phyloP scores from a whole-genome alignment of 92 coral and sea anemone species.

The Galaxea fascicularis region DNA sequence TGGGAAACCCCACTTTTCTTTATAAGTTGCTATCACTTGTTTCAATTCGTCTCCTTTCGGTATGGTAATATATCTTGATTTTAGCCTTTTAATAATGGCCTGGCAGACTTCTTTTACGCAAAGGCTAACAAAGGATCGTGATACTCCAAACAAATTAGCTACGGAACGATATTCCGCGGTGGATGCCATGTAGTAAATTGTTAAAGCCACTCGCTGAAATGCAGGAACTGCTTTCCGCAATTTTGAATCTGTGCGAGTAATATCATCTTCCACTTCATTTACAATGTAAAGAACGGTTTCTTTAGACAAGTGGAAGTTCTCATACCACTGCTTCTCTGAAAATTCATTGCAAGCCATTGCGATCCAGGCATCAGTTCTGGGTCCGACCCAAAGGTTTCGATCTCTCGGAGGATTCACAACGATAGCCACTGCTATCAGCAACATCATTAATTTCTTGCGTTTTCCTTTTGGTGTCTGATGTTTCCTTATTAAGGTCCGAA shows the following conservation, averaged over 20 bases:
- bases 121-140: slow-evolving; percentile 1
- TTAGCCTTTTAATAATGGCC: background rate
- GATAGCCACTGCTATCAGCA: background rate
- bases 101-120: background rate
- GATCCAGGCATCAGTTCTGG: background rate
- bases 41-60: slow-evolving; percentile 17
- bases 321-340: background rate
- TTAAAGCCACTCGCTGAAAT: background rate
- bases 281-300: background rate
- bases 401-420: background rate
- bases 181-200: background rate
- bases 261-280: background rate
- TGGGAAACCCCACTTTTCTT: slow-evolving; percentile 17
- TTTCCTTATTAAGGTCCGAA: background rate
- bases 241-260: background rate
- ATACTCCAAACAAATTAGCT: background rate
- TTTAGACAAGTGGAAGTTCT: background rate
- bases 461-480: background rate
- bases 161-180: background rate
- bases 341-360: background rate
- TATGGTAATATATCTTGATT: background rate
- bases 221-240: background rate
- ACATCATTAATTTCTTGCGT: background rate
- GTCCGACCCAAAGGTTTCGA: background rate
- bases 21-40: background rate